A percentile compares a stretch with the other conserved stretches of the same genome.
These are phyloP conservation scores for Engraulis encrasicolus DNA, from an alignment of 2,113 vertebrate species.

Conservation along the genomic window DNA sequence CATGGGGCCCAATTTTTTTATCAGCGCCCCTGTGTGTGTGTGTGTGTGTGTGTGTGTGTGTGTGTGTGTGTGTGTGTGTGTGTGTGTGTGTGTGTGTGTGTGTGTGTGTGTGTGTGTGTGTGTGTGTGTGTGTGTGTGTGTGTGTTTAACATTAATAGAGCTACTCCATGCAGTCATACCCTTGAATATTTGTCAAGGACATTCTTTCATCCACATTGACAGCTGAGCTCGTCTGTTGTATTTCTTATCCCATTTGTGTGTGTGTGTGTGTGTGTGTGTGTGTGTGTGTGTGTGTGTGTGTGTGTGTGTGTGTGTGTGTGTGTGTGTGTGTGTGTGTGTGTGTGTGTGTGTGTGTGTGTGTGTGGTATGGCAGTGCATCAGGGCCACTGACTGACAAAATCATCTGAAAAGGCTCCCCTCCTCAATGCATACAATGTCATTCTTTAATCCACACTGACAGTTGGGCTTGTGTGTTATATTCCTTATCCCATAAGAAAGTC, in stretches of 20 bases:
- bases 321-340: too few relatives aligned
- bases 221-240: background rate
- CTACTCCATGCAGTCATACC: background rate
- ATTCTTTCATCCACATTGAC: background rate
- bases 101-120: background rate
- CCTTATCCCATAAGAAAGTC: too few relatives aligned
- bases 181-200: background rate
- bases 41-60: too few relatives aligned
- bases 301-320: background rate
- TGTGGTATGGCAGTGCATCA: background rate
- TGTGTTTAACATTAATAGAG: background rate
- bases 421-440: too few relatives aligned
- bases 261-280: background rate
- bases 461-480: too few relatives aligned
- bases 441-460: too few relatives aligned
- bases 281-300: background rate
- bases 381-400: too few relatives aligned
- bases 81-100: background rate
- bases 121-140: too few relatives aligned
- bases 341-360: background rate
- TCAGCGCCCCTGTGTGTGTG: too few relatives aligned
- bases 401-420: too few relatives aligned
- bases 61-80: background rate
- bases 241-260: background rate
- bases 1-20: too few relatives aligned